Evolutionary conservation across 2,113 vertebrate genomes (phyloP), one percentile per base, ranked within the genome.

Genomic region (Nestor notabilis): DNA sequence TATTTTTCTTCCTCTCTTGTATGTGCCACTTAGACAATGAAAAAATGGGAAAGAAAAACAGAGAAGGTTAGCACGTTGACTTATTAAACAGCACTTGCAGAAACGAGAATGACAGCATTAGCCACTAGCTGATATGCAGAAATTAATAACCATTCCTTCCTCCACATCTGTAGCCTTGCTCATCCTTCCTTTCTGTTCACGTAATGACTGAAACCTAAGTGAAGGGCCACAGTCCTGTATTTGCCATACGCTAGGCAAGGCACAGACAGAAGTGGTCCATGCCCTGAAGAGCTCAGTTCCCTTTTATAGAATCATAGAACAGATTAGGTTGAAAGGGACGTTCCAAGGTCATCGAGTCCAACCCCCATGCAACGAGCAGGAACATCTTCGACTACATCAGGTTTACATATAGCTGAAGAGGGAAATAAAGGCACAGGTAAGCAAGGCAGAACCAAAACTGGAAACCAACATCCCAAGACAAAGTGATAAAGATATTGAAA

Each of bases 241-340:
- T 3, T 39, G 66, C 37, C 69, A 4, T 2, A 0, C 2, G 4
- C 58, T 7, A 1, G 9, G 47, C 35, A 6, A 9, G 23, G 55
- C 10, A 5, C 14, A 10, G 39, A 5, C 37, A 35, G 29, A 15
- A n/a, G 11, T 0, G 7, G 11, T 15, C 47, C 24, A 1, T 10
- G 37, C 52, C 52, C 74, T 4, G 1, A 3, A 39, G 23, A 64
- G 49, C 78, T 55, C 27, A 11, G 16, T n/a, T 31, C 9, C 8
- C 33, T 52, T 56, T 33, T 35, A 58, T 8, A 35, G 20, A 58
- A n/a, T 35, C 56, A 58, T 10, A 24, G 33, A 35, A 58, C 15
- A n/a, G 21, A n/a, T 58, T 7, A 58, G 56, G 21, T 58, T 58
- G 33, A 33, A 58, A n/a, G 21, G 56, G 13, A 58, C 33, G 33